Evolutionary conservation across 2,888 invertebrate species (phyloP).

Genomic region (Aphodius sticticus): DNA sequence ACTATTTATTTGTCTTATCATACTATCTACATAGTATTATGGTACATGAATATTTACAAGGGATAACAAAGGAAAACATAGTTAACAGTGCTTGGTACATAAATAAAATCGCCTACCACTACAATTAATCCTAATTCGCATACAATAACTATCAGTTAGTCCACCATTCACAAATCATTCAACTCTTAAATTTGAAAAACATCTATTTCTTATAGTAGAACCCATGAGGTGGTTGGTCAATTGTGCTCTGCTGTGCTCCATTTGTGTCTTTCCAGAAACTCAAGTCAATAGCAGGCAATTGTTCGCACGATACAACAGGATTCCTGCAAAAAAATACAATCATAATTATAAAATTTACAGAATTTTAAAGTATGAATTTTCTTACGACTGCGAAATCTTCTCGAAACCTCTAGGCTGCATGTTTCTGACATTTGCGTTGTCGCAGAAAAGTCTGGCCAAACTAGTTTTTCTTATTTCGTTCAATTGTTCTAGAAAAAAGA

Average conservation of each 20-base stretch:
- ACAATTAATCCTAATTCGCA: constrained; percentile 7
- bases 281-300: constrained; percentile 69
- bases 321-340: constrained; percentile 63
- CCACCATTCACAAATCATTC: neutral
- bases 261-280: constrained; percentile 65
- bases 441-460: constrained; percentile 80
- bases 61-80: constrained; percentile 8
- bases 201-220: constrained; percentile 27
- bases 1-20: neutral
- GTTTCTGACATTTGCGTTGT: constrained; percentile 74
- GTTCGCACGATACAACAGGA: constrained; percentile 66
- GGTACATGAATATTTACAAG: constrained; percentile 4
- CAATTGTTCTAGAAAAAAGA: constrained; percentile 65
- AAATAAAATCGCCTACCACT: constrained; percentile 7
- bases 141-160: neutral
- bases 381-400: constrained; percentile 67
- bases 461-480: constrained; percentile 79
- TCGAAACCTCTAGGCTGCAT: constrained; percentile 76
- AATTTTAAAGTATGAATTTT: constrained; percentile 33
- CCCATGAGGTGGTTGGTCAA: constrained; percentile 27
- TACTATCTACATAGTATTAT: neutral
- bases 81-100: constrained; percentile 9
- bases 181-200: neutral
- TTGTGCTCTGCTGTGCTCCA: constrained; percentile 18
- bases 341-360: too few relatives aligned